Evolutionary conservation across 2,113 vertebrate genomes (phyloP), one percentile per base, ranked within the genome.

Genomic region (Pogona vitticeps): DNA sequence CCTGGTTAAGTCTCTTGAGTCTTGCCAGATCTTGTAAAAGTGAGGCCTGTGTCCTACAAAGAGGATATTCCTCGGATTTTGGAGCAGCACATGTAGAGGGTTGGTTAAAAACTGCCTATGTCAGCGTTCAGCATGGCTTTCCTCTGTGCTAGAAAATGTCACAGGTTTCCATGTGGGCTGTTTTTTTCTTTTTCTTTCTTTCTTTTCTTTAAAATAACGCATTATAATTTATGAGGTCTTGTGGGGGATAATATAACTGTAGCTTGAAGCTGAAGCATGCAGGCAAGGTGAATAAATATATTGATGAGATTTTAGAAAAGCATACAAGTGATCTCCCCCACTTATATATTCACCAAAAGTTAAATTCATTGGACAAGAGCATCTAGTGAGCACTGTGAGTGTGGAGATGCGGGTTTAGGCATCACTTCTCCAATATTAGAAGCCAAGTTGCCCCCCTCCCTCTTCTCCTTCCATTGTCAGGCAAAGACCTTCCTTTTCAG

Each of bases 21-120:
- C 85, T 90, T 67, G 59, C 82, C 84, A 90, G 84, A n/a, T 90
- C 87, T 88, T 90, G 77, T 92, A 72, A 88, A 91, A 90, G 21
- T 46, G 6, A 81, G 70, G 38, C 38, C 81, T 90, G 2, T 80
- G 80, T 87, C 89, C 73, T 20, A 23, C 63, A 71, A 85, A 56
- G 1, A 82, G 81, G 17, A 52, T 52, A 63, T 42, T 56, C 68
- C 82, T 89, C 81, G 75, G 72, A 82, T 77, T 81, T 77, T 61
- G 68, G 73, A 59, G 68, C 2, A 79, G 61, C 52, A 85, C 76
- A 82, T 83, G 38, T 68, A 87, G 83, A 56, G 83, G 91, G 46
- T 72, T 73, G 86, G 78, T 38, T 87, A 89, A 59, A 88, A 65
- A 86, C 28, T 61, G 42, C 46, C 72, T 87, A 59, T 70, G 1